Conservation (phyloP, 2,888 invertebrate species). For the Andrena hattorfiana region DNA sequence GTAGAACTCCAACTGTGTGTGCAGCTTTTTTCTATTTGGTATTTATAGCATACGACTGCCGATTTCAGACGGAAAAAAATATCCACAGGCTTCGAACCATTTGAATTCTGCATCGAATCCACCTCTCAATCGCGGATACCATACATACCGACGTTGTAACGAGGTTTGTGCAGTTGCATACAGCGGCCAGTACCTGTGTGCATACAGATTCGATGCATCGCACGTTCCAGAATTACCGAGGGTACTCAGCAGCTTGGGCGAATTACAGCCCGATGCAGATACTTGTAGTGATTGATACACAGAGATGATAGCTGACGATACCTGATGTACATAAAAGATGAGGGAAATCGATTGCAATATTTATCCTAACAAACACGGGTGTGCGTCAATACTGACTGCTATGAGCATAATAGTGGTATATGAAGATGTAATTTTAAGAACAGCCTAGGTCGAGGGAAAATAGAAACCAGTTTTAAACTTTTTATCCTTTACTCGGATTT, state of each 20-base stretch:
- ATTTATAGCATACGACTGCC: slow-evolving; percentile 26
- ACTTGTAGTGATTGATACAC: slow-evolving; percentile 68
- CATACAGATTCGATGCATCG: slow-evolving; percentile 78
- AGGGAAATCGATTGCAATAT: slow-evolving; percentile 62
- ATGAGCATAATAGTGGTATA: too few relatives aligned
- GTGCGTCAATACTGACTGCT: neutral
- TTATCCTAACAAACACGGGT: slow-evolving; percentile 42
- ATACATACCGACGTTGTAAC: slow-evolving; percentile 75
- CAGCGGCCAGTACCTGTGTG: slow-evolving; percentile 70
- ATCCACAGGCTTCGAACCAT: slow-evolving; percentile 52
- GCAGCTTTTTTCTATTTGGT: slow-evolving; percentile 49
- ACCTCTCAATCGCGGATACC: slow-evolving; percentile 75
- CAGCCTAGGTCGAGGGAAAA: neutral
- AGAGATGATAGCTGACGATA: slow-evolving; percentile 54
- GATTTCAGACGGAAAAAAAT: slow-evolving; percentile 44
- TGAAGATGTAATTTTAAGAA: neutral
- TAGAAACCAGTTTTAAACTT: neutral
- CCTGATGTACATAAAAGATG: slow-evolving; percentile 60
- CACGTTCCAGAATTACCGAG: slow-evolving; percentile 81
- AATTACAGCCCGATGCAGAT: slow-evolving; percentile 76
- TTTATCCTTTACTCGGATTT: too few relatives aligned
- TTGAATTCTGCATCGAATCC: slow-evolving; percentile 66
- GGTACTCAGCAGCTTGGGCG: slow-evolving; percentile 80
- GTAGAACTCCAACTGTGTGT: neutral
- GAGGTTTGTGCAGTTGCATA: slow-evolving; percentile 79